Conservation (phyloP, 2,113 vertebrate species). For the Boleophthalmus pectinirostris region DNA sequence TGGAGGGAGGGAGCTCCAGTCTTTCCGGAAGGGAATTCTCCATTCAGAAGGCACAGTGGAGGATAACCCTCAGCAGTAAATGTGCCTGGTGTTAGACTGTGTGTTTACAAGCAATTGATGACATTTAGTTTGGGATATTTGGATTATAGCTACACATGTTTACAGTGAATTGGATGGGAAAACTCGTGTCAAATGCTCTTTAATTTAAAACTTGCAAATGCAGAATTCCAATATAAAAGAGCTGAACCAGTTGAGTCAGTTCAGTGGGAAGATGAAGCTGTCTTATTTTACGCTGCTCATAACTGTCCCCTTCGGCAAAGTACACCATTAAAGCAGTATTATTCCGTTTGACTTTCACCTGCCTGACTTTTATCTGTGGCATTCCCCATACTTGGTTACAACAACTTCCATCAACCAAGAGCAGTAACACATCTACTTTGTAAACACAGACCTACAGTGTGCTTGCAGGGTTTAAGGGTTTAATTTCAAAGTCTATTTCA, state of each 20-base stretch:
- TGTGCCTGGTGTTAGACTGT: background rate
- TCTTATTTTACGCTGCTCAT: background rate
- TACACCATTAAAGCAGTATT: background rate
- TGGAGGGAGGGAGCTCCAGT: constrained; percentile 50
- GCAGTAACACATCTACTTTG: too few relatives aligned
- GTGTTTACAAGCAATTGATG: background rate
- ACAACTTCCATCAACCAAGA: too few relatives aligned
- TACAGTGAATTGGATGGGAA: background rate
- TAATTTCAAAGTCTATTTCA: too few relatives aligned
- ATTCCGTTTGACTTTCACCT: background rate
- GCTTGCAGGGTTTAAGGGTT: too few relatives aligned
- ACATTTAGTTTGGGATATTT: background rate
- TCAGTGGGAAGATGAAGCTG: background rate
- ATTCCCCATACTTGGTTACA: too few relatives aligned
- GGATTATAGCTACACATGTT: background rate
- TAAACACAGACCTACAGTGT: too few relatives aligned
- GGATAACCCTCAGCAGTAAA: constrained; percentile 13
- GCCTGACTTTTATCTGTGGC: background rate
- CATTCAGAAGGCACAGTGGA: constrained; percentile 54
- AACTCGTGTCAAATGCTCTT: too few relatives aligned
- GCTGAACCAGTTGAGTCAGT: background rate
- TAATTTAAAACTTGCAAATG: background rate
- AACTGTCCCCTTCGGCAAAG: background rate
- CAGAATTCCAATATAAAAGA: background rate
- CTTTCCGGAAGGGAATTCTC: constrained; percentile 60